Conservation (phyloP, 2,888 invertebrate genomes). For the Saturnia japonica region DNA sequence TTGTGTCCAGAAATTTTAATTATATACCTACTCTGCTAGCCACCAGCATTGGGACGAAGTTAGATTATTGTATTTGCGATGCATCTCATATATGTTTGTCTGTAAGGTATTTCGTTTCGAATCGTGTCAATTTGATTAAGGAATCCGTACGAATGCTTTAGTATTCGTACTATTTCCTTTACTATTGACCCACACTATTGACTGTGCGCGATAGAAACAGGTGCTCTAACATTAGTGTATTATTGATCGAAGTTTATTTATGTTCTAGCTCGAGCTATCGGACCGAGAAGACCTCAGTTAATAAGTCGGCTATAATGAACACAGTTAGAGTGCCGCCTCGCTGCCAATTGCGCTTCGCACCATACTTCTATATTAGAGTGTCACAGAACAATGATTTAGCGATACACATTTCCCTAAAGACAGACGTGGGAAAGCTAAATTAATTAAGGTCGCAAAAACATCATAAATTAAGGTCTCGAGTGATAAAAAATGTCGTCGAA, state of each 20-base stretch:
- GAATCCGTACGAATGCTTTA: no score
- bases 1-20: background rate
- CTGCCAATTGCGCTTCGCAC: no score
- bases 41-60: background rate
- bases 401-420: conserved; percentile 20
- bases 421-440: conserved; percentile 45
- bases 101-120: background rate
- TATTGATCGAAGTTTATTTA: no score
- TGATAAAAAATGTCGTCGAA: conserved; percentile 50
- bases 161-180: no score
- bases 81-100: background rate
- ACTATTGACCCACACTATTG: no score
- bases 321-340: no score
- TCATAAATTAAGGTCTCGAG: conserved; percentile 54
- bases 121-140: no score
- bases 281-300: no score
- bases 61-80: background rate
- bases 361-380: conserved; percentile 7
- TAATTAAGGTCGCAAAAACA: conserved; percentile 56
- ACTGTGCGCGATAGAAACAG: no score
- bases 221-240: no score
- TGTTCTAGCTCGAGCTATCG: no score
- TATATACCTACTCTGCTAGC: background rate
- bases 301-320: no score
- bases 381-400: conserved; percentile 15